These are phyloP conservation scores for Drosophila suzukii DNA, from an alignment of 1,140 invertebrate species.

Conservation along the genomic window DNA sequence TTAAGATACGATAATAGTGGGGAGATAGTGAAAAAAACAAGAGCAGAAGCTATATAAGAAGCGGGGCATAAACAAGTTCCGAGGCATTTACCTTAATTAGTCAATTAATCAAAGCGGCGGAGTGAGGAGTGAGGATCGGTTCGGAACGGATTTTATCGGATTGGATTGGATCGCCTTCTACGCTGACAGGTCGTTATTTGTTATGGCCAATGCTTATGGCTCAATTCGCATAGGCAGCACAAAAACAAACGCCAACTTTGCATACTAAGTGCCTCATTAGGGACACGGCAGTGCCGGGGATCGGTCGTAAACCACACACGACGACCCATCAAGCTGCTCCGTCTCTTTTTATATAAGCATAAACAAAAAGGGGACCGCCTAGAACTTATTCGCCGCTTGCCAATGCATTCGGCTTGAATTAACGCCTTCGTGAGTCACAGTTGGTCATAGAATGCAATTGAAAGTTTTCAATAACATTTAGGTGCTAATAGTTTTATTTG, in stretches of 20 bases:
- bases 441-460: conserved; percentile 7
- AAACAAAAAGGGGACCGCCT: conserved; percentile 43
- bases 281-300: conserved; percentile 50
- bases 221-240: conserved; percentile 54
- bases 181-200: conserved; percentile 54
- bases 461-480: neutral
- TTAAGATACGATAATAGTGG: conserved; percentile 54
- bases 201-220: conserved; percentile 67
- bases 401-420: conserved; percentile 66
- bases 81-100: conserved; percentile 49
- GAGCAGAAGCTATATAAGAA: conserved; percentile 45
- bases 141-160: conserved; percentile 6
- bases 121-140: conserved; percentile 5
- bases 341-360: conserved; percentile 47
- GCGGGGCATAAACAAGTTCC: conserved; percentile 34
- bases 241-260: conserved; percentile 63
- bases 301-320: conserved; percentile 68
- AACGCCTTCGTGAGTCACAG: conserved; percentile 51
- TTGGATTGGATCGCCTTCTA: conserved; percentile 39
- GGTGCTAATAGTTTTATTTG: neutral
- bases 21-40: conserved; percentile 23
- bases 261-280: conserved; percentile 79
- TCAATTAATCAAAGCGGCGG: conserved; percentile 55
- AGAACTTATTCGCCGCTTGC: conserved; percentile 57
- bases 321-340: conserved; percentile 58